Evolutionary conservation across 2,797 vertebrate species (phyloP), one percentile per base, ranked within the genome.

Genomic region (Macropus fuliginosus): DNA sequence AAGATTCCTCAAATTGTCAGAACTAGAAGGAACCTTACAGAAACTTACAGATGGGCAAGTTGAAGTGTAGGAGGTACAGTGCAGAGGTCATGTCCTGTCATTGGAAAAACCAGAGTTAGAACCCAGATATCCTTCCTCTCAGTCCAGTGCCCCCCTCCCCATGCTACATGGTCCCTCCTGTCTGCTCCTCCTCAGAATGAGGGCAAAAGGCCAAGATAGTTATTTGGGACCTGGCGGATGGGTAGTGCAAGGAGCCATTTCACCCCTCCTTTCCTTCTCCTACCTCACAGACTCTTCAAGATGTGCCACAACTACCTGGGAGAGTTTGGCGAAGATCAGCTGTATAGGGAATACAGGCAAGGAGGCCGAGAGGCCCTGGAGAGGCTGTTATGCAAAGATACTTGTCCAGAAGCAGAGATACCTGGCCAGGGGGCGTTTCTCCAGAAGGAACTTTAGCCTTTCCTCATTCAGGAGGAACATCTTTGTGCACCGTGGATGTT

Each of bases 271-370:
- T 50, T n/a, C 52, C 14, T 92, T 87, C 56, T 29, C 0, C 21
- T 54, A 40, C 90, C 50, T 12, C 0, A 0, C 94, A 98, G 98
- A 98, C 97, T 99, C 62, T 98, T 98, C 97, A 98, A 56, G 93
- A 97, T 98, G 74, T 99, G 98, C 95, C 97, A 98, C 27, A 5
- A 98, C 91, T 98, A 97, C 92, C 94, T 99, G 97, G 98, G 98
- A 1, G 98, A 99, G 92, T 96, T 14, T 52, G 98, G 98, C 6
- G 98, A 98, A 96, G 98, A 97, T 2, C 96, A 29, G 56, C 97
- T 98, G 96, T 99, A 99, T 0, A 0, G 0, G 12, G 96, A 98
- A 0, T 98, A 98, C 92, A 97, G 98, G 54, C 98, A 40, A 40
- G 96, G 97, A 95, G 98, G 98, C 59, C 91, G 0, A 1, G 97